Conservation (phyloP, 1,140 invertebrate genomes). For the Zaprionus vittiger region DNA sequence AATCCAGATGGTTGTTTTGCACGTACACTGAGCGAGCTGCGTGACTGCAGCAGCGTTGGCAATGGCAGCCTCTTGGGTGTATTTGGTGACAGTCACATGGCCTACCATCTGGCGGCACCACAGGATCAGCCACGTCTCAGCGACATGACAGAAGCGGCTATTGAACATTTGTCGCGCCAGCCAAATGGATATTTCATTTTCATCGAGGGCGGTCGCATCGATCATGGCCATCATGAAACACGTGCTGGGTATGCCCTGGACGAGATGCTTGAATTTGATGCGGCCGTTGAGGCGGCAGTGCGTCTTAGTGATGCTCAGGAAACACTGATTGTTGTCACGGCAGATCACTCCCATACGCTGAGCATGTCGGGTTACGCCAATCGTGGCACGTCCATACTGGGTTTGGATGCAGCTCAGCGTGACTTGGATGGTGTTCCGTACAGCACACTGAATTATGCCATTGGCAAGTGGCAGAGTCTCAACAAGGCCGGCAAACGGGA, state of each 20-base stretch:
- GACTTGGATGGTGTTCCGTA: constrained; percentile 85
- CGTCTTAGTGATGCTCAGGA: constrained; percentile 86
- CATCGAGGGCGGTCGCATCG: constrained; percentile 89
- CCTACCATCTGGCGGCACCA: constrained; percentile 85
- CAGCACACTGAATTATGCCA: constrained; percentile 88
- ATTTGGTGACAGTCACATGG: constrained; percentile 85
- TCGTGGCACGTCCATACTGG: constrained; percentile 89
- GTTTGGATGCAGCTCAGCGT: constrained; percentile 66
- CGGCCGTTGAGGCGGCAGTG: constrained; percentile 87
- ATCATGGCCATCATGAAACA: constrained; percentile 89
- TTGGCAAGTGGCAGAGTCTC: constrained; percentile 86
- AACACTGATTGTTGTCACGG: constrained; percentile 89
- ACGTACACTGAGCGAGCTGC: constrained; percentile 85
- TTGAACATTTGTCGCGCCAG: constrained; percentile 86
- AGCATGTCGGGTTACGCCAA: constrained; percentile 88
- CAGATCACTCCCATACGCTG: constrained; percentile 89
- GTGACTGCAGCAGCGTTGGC: constrained; percentile 57
- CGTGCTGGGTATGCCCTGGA: constrained; percentile 87
- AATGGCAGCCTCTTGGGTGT: constrained; percentile 84
- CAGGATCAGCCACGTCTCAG: constrained; percentile 88
- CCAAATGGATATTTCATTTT: constrained; percentile 88
- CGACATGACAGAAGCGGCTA: constrained; percentile 91
- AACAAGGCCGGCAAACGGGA: constrained; percentile 55
- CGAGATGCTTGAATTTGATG: constrained; percentile 89
- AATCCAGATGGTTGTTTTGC: constrained; percentile 85